Base-by-base conservation (phyloP, 2,113 vertebrate species). In the Myotis lucifugus region DNA sequence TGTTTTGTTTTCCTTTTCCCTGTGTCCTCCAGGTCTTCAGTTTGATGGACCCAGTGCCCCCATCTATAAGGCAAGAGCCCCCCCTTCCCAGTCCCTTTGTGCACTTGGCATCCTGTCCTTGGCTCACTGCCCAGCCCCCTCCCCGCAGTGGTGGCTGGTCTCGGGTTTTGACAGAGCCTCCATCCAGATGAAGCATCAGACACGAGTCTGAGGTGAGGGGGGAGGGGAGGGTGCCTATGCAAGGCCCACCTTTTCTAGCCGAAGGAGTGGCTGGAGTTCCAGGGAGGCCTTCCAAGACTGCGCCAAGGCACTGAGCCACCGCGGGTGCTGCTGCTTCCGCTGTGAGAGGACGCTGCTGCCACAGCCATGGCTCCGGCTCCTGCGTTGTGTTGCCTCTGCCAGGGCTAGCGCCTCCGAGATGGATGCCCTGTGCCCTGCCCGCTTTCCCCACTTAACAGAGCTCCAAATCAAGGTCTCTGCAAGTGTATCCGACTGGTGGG, bases 21-120 rank as follows among this genome's bases (percentile, higher is more conserved):
- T 78, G 32, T 90, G 32, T 64, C 40, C 40, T 70, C 37, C 69
- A 97, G 97, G 97, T 86, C 97, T 97, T 29, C 86, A 37, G 90
- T 97, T 96, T 95, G 95, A 97, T 83, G 97, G 97, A 66, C 95
- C 92, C 8, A 50, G 85, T 0, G 95, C 73, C 29, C n/a, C 67
- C 0, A 4, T 59, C 76, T 97, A 97, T 46, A 27, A 97, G 95
- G 97, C 91, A 93, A 95, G 94, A 17, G 76, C n/a, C 29, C 73
- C 46, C 50, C 69, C 48, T 46, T 42, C 21, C 82, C 17, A 85
- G 64, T 15, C 25, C 34, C 40, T 54, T 18, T 86, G 12, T 8
- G 13, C 29, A 6, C 32, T n/a, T 69, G 25, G 18, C 32, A 19
- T 48, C 42, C n/a, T 79, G 56, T 34, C 42, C 10, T 40, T 1